These are phyloP conservation scores for Notarius lentiginosus DNA, from an alignment of 2,113 vertebrate species.

Conservation along the genomic window DNA sequence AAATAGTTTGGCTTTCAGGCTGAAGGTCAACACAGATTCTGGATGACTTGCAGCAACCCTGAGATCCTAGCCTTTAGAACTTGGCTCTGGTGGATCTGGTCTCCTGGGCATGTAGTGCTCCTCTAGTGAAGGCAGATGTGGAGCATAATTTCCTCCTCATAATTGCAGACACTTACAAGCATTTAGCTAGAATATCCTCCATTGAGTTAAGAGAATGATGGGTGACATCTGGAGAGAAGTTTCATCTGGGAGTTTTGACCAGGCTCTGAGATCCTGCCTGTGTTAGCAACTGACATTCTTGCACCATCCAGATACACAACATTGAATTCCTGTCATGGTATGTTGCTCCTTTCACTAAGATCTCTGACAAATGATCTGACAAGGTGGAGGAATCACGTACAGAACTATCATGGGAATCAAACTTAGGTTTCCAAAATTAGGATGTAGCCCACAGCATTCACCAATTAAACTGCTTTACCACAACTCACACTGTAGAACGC, in stretches of 20 bases:
- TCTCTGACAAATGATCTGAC: background rate
- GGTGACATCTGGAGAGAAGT: background rate
- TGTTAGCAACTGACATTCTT: background rate
- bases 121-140: background rate
- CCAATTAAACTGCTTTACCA: background rate
- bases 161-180: background rate
- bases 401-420: background rate
- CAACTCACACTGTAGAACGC: background rate
- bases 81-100: background rate
- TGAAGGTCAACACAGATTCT: background rate
- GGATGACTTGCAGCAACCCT: background rate
- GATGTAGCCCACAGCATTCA: background rate
- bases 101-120: background rate
- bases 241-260: background rate
- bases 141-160: background rate
- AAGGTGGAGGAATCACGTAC: background rate
- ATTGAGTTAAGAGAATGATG: background rate
- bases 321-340: background rate
- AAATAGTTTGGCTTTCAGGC: background rate
- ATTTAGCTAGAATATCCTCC: background rate
- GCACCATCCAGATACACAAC: constrained; percentile 4
- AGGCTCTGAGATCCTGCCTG: background rate
- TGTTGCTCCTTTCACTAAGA: background rate
- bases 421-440: background rate
- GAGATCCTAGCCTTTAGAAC: background rate